phyloP scores from a whole-genome alignment of 1,140 invertebrate genomes.

The Diachasma alloeum region DNA sequence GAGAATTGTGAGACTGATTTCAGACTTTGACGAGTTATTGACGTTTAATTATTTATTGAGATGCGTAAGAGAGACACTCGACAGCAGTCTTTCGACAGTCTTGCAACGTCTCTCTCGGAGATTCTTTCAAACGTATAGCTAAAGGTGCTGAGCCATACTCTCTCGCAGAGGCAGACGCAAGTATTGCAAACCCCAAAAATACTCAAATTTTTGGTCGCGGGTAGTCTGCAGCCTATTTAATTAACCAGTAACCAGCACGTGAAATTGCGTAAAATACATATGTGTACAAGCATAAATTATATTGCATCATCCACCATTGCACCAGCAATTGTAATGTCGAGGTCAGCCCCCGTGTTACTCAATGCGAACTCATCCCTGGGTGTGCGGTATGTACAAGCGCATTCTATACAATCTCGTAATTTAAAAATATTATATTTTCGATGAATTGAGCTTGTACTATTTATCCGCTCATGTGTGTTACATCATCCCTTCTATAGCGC shows the following conservation, averaged over 20 bases:
- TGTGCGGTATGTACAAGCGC: background rate
- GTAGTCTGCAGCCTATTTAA: no score
- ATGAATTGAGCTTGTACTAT: conserved; percentile 42
- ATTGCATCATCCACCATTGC: background rate
- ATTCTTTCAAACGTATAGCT: no score
- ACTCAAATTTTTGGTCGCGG: no score
- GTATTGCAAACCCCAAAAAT: no score
- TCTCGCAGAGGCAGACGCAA: no score
- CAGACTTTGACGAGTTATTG: no score
- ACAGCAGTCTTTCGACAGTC: no score
- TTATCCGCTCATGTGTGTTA: conserved; percentile 42
- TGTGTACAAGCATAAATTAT: background rate
- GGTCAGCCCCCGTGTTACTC: background rate
- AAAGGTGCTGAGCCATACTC: no score
- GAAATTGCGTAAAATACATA: background rate
- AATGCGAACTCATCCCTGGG: background rate
- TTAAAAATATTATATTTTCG: conserved; percentile 50
- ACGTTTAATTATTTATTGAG: no score
- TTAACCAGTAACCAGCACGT: background rate
- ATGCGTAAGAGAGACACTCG: no score
- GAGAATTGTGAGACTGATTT: no score
- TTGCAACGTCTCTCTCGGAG: no score
- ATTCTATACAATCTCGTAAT: conserved; percentile 32
- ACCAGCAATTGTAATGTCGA: background rate
- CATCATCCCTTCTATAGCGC: background rate